Conservation (phyloP, 2,113 vertebrate species). For the Podocnemis expansa region DNA sequence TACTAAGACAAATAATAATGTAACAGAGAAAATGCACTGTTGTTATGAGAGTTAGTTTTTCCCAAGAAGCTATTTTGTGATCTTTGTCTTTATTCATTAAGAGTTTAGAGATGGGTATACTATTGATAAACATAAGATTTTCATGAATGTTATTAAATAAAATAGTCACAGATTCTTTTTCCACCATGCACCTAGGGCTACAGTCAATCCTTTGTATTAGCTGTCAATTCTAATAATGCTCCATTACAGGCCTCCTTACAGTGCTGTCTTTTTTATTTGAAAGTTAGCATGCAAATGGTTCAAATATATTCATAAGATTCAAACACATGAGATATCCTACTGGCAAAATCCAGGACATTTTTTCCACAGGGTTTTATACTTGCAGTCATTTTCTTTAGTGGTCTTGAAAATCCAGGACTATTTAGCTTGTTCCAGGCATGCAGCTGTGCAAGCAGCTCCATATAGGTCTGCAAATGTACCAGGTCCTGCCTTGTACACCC, state of each 20-base stretch:
- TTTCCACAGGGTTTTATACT: neutral
- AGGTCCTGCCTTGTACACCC: neutral
- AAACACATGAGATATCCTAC: neutral
- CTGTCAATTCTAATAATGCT: neutral
- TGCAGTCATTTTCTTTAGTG: neutral
- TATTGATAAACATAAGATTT: neutral
- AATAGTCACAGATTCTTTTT: conserved; percentile 10
- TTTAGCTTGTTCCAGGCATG: neutral
- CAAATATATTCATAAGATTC: neutral
- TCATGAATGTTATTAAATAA: neutral
- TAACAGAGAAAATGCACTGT: neutral
- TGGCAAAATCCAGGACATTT: neutral
- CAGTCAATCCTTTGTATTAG: neutral
- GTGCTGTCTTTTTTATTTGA: neutral
- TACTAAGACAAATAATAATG: neutral
- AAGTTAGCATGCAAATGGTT: neutral
- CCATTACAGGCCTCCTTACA: neutral
- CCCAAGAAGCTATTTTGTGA: neutral
- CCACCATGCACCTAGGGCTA: neutral
- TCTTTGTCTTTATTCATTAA: neutral
- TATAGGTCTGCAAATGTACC: neutral
- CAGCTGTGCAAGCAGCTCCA: neutral
- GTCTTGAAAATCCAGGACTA: neutral
- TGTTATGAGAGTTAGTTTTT: conserved; percentile 23
- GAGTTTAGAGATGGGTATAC: neutral